Conservation (phyloP, 2,797 vertebrate genomes). For the Parotocinclus haroldoi region DNA sequence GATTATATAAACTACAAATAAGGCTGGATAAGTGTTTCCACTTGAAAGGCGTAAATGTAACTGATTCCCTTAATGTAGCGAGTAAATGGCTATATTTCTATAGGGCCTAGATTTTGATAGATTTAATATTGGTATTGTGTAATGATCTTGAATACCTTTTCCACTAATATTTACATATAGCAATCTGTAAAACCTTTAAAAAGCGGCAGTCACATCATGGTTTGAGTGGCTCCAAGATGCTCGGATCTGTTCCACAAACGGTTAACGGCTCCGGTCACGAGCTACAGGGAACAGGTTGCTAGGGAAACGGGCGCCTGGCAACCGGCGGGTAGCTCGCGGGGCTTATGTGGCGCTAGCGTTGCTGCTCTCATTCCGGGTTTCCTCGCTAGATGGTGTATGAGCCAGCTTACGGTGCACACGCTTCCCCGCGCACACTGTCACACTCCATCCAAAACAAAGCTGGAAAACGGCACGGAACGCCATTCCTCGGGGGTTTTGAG, state of each 20-base stretch:
- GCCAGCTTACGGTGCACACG: slow-evolving; percentile 78
- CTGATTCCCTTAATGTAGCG: no score
- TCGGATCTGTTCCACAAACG: slow-evolving; percentile 39
- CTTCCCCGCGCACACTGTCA: slow-evolving; percentile 65
- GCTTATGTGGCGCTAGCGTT: slow-evolving; percentile 65
- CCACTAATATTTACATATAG: no score
- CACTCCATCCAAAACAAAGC: slow-evolving; percentile 67
- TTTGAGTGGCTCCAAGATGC: neutral
- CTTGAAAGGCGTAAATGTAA: no score
- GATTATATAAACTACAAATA: no score
- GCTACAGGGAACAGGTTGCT: slow-evolving; percentile 90
- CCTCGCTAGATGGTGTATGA: slow-evolving; percentile 91
- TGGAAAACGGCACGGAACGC: slow-evolving; percentile 64
- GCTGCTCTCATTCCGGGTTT: slow-evolving; percentile 85
- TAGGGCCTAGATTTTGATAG: no score
- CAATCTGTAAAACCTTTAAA: no score
- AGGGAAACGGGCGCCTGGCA: slow-evolving; percentile 99
- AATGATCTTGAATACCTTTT: no score
- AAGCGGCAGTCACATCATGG: no score
- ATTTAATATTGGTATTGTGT: no score
- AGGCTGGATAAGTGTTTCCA: no score
- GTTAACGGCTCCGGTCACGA: slow-evolving; percentile 71
- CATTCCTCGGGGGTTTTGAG: slow-evolving; percentile 60
- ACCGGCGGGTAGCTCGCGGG: slow-evolving; percentile 93
- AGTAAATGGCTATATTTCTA: no score